phyloP scores from a whole-genome alignment of 2,113 vertebrate genomes.

The Lipotes vexillifer region DNA sequence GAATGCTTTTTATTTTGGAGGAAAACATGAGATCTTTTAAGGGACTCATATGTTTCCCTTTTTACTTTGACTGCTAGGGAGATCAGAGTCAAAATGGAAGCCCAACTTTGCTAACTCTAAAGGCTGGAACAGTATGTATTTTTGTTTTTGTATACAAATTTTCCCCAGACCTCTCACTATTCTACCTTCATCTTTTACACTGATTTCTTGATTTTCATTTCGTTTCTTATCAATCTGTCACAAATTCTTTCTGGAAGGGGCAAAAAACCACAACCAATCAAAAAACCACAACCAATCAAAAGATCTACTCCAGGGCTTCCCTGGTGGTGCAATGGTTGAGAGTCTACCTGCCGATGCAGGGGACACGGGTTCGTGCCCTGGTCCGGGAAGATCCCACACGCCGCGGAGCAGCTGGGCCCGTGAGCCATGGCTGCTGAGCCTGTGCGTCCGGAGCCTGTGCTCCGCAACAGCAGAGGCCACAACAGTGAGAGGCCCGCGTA shows the following conservation, averaged over 20 bases:
- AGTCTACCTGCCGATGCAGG: too few species aligned
- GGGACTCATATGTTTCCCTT: background rate
- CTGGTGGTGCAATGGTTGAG: too few species aligned
- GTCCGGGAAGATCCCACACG: too few species aligned
- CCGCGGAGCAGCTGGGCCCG: too few species aligned
- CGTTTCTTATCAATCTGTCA: background rate
- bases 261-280: background rate
- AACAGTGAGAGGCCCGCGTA: too few species aligned
- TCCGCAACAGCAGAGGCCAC: too few species aligned
- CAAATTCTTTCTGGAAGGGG: background rate
- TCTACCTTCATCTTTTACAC: background rate
- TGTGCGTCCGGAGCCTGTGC: too few species aligned
- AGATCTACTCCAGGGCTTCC: background rate
- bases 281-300: background rate
- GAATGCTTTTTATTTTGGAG: background rate
- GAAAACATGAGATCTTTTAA: background rate
- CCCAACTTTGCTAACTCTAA: background rate
- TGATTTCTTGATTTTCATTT: background rate
- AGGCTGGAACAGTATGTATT: background rate
- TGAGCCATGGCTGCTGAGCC: too few species aligned
- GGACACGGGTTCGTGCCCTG: too few species aligned
- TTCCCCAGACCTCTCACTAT: background rate
- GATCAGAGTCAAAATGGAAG: background rate
- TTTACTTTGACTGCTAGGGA: background rate
- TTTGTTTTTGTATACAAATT: background rate